These are phyloP conservation scores for Unio pictorum DNA, from an alignment of 2,888 invertebrate genomes.

Conservation along the genomic window DNA sequence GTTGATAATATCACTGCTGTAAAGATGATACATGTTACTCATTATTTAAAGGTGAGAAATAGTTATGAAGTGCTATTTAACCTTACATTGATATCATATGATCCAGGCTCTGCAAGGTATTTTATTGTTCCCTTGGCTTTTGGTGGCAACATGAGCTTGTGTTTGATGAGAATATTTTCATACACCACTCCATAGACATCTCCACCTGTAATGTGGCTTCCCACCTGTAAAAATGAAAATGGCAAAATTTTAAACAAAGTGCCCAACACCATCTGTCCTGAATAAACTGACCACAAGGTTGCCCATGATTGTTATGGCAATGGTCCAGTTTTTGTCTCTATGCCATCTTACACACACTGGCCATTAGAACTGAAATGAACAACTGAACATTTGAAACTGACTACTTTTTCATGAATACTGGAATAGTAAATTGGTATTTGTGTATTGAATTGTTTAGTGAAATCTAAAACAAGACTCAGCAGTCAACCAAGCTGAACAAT, in stretches of 20 bases:
- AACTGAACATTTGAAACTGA: too few relatives aligned
- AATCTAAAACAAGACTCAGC: too few relatives aligned
- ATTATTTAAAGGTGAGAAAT: background rate
- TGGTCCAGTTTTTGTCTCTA: too few relatives aligned
- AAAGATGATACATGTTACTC: background rate
- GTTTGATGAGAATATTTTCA: slow-evolving; percentile 98
- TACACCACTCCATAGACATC: slow-evolving; percentile 96
- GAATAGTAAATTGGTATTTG: too few relatives aligned
- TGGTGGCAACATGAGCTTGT: slow-evolving; percentile 95
- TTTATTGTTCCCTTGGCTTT: slow-evolving; percentile 96
- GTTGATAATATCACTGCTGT: background rate
- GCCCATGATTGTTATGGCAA: too few relatives aligned
- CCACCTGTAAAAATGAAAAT: slow-evolving; percentile 76
- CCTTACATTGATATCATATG: slow-evolving; percentile 90
- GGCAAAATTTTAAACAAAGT: background rate
- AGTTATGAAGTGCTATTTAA: slow-evolving; percentile 3
- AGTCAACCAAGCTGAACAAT: too few relatives aligned
- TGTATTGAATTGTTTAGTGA: too few relatives aligned
- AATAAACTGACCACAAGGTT: too few relatives aligned
- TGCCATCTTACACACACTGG: too few relatives aligned
- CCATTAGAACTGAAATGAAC: too few relatives aligned
- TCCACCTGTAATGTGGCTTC: slow-evolving; percentile 99
- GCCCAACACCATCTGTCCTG: too few relatives aligned
- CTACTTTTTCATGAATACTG: too few relatives aligned
- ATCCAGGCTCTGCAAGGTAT: slow-evolving; percentile 93